Percentiles rank a stretch among this genome's conserved stretches.
These are phyloP conservation scores for Galeruca laticollis DNA, from an alignment of 2,888 invertebrate species.

Conservation along the genomic window DNA sequence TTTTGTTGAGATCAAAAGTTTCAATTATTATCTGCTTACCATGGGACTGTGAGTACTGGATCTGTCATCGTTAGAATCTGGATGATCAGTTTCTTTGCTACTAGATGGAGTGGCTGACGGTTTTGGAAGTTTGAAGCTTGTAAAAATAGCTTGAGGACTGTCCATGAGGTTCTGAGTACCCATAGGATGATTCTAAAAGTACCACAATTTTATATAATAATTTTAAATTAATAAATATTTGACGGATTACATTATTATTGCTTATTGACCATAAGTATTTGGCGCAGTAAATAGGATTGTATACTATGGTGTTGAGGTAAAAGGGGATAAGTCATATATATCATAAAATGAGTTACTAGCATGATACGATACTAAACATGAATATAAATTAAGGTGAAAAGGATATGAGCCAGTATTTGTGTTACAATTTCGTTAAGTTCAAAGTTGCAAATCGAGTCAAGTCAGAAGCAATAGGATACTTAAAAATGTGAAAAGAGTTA, in stretches of 20 bases:
- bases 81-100: constrained; percentile 60
- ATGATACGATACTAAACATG: too few species aligned
- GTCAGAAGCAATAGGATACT: too few species aligned
- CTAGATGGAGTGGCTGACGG: constrained; percentile 60
- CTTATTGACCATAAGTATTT: too few species aligned
- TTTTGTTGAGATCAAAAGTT: too few species aligned
- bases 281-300: background rate
- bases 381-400: too few species aligned
- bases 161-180: constrained; percentile 67
- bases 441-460: too few species aligned
- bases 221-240: background rate
- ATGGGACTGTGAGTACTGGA: constrained; percentile 62
- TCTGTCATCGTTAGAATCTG: constrained; percentile 63
- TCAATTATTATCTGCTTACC: constrained; percentile 60
- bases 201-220: constrained; percentile 27
- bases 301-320: too few species aligned
- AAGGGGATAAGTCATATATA: too few species aligned
- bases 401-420: too few species aligned
- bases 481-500: too few species aligned
- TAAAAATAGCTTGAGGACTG: constrained; percentile 91
- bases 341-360: too few species aligned
- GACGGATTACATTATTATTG: background rate
- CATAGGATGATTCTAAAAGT: constrained; percentile 58
- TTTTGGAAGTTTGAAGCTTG: constrained; percentile 92
- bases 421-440: too few species aligned